These are phyloP conservation scores for Paguma larvata DNA, from an alignment of 2,797 vertebrate genomes.

Conservation along the genomic window DNA sequence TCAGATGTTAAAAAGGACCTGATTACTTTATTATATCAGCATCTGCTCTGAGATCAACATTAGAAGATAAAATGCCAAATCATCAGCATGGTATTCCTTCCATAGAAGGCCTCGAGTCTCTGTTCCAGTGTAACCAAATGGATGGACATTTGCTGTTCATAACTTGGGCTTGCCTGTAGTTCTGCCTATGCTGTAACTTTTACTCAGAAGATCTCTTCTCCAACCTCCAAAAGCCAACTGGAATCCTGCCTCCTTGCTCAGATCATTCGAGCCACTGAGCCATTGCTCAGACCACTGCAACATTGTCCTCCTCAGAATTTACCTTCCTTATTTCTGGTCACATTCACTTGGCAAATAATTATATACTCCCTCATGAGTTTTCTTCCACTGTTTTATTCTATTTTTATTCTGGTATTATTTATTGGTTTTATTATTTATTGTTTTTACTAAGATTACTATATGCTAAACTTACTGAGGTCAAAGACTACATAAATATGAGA, in stretches of 20 bases:
- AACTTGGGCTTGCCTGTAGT: background rate
- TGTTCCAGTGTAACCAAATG: background rate
- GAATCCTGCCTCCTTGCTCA: background rate
- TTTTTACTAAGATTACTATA: constrained; percentile 55
- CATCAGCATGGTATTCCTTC: background rate
- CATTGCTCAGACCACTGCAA: background rate
- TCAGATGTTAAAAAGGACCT: constrained; percentile 30
- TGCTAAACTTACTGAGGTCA: constrained; percentile 39
- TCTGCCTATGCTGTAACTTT: background rate
- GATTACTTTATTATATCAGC: constrained; percentile 41
- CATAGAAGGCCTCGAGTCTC: background rate
- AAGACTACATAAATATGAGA: background rate
- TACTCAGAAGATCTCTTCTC: background rate
- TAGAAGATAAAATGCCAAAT: constrained; percentile 31
- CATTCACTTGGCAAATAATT: constrained; percentile 46
- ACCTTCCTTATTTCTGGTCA: background rate
- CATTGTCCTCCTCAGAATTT: background rate
- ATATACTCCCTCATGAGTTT: background rate
- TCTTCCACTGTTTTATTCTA: background rate
- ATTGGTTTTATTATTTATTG: background rate
- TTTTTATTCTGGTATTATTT: constrained; percentile 50
- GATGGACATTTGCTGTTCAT: background rate
- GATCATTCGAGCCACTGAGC: background rate
- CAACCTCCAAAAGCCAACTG: constrained; percentile 16
- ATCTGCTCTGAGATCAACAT: constrained; percentile 64